Evolutionary conservation across 2,113 vertebrate genomes (phyloP), one percentile per base, ranked within the genome.

Genomic region (Abramis brama): DNA sequence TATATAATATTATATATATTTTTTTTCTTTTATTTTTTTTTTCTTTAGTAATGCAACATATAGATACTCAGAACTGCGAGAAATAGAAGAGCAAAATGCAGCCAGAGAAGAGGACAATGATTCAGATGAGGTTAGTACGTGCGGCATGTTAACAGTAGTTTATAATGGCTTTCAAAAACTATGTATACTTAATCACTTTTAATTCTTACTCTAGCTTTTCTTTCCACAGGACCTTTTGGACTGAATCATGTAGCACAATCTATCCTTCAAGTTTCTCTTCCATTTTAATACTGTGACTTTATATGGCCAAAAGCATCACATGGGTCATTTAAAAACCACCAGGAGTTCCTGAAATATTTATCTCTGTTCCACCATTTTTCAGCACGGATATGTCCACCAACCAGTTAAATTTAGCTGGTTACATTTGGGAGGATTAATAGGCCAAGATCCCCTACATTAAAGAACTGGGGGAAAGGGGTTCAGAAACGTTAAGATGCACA

Each of bases 121-220:
- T 79, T 94, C 93, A 76, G 95, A 95, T 43, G 93, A 94, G 94
- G 94, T 95, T 84, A 84, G 88, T 76, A 75, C 75, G 3, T 36
- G 21, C 1, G 6, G 0, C 30, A 36, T 6, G 50, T 68, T 68
- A 15, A 30, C 21, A 59, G 30, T n/a, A 36, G 30, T 55, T 57
- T 17, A 17, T 57, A 85, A 57, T 59, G 30, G 1, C 10, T 15
- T 17, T 17, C 4, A 57, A 71, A 71, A 71, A 33, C 2, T 7
- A 21, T 43, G 39, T 64, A 73, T 64, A 6, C 55, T 25, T 57
- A 57, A n/a, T 62, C 77, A 62, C 60, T 86, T 84, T 50, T 39
- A 82, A 77, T 86, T 79, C 84, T 85, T 88, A 74, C 75, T 36
- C 33, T 79, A 78, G 43, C 70, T 83, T 78, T 83, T 77, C 86